Evolutionary conservation across 2,888 invertebrate species (phyloP).

Genomic region (Habroteleia sp.): DNA sequence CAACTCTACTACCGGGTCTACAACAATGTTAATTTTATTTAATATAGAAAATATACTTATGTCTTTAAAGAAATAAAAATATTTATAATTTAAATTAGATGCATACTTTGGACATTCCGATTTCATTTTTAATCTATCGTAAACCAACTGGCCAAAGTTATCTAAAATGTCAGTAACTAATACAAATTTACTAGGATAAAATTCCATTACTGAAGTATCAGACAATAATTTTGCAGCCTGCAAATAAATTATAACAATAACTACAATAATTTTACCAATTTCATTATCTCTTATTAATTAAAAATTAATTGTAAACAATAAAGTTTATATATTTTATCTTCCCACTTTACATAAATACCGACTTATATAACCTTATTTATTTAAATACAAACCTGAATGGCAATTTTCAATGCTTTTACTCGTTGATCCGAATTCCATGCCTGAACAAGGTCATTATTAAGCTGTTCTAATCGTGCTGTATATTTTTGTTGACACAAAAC

Average conservation of each 20-base stretch:
- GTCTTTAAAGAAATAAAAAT: too few species aligned
- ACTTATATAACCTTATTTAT: too few species aligned
- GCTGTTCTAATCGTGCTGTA: slow-evolving; percentile 91
- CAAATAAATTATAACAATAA: too few species aligned
- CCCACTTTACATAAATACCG: too few species aligned
- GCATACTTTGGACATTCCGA: slow-evolving; percentile 84
- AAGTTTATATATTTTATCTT: too few species aligned
- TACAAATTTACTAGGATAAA: slow-evolving; percentile 99
- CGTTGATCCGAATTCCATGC: slow-evolving; percentile 98
- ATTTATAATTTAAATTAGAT: neutral
- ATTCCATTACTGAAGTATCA: slow-evolving; percentile 93
- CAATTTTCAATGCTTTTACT: slow-evolving; percentile 97
- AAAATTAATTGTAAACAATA: too few species aligned
- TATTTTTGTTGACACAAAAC: slow-evolving; percentile 94
- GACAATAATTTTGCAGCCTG: slow-evolving; percentile 95
- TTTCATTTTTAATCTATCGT: slow-evolving; percentile 90
- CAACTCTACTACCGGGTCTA: slow-evolving; percentile 83
- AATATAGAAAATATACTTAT: too few species aligned
- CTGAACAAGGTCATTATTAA: slow-evolving; percentile 93
- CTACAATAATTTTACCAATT: too few species aligned
- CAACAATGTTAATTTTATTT: slow-evolving; percentile 55
- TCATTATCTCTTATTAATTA: slow-evolving; percentile 4
- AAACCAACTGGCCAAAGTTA: slow-evolving; percentile 95
- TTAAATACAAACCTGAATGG: slow-evolving; percentile 85
- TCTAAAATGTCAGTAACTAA: slow-evolving; percentile 97